Evolutionary conservation across 1,140 invertebrate species (phyloP).

Genomic region (Cylas formicarius): DNA sequence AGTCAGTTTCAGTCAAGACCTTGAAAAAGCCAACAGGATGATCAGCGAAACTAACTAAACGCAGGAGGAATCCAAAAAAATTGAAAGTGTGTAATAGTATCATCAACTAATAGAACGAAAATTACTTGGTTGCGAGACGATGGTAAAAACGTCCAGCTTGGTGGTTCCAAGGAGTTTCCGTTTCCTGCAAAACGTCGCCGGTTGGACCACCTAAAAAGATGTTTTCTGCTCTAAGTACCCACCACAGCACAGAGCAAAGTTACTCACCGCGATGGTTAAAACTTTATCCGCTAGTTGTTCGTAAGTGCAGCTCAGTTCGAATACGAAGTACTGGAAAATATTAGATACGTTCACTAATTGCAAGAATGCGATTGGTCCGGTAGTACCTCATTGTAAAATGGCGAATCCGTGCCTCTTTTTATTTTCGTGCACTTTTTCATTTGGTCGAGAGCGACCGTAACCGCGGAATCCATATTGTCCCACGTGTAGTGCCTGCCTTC

Average conservation of each 20-base stretch:
- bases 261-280: conserved; percentile 45
- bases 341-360: conserved; percentile 1
- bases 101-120: no score
- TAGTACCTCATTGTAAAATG: conserved; percentile 54
- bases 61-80: no score
- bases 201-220: conserved; percentile 32
- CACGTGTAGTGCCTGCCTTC: conserved; percentile 46
- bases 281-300: conserved; percentile 42
- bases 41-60: no score
- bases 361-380: not conserved
- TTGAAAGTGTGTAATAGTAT: no score
- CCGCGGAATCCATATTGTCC: conserved; percentile 49
- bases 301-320: conserved; percentile 53
- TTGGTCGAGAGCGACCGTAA: conserved; percentile 50
- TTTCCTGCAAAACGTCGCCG: conserved; percentile 26
- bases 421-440: conserved; percentile 47
- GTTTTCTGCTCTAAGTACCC: not conserved
- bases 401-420: conserved; percentile 48
- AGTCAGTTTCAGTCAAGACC: no score
- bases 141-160: conserved; percentile 58
- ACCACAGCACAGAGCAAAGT: not conserved
- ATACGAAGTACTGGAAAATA: conserved; percentile 57
- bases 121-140: conserved; percentile 66
- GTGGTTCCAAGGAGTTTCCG: conserved; percentile 56
- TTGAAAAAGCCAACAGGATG: no score